These are phyloP conservation scores for Epistrophe eligans DNA, from an alignment of 2,888 invertebrate species.

Conservation along the genomic window DNA sequence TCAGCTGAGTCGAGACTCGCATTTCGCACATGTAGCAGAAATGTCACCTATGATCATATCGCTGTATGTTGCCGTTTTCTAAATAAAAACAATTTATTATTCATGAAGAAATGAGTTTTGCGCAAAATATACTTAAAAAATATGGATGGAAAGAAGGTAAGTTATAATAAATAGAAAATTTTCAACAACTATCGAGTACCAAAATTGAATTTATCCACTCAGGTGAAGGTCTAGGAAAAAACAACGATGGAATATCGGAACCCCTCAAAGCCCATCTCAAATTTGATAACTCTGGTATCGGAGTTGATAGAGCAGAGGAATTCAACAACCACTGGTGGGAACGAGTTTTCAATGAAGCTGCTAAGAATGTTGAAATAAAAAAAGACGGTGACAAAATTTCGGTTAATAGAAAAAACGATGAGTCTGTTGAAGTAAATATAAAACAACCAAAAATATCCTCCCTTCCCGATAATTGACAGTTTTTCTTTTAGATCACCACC, in stretches of 20 bases:
- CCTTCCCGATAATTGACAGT: neutral
- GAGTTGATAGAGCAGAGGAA: slow-evolving; percentile 89
- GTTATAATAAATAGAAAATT: neutral
- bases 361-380: slow-evolving; percentile 87
- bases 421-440: slow-evolving; percentile 80
- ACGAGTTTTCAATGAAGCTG: slow-evolving; percentile 89
- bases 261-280: slow-evolving; percentile 92
- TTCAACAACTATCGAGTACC: neutral
- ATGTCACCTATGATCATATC: neutral
- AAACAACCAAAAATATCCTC: slow-evolving; percentile 53
- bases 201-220: neutral
- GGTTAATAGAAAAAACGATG: slow-evolving; percentile 79
- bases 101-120: slow-evolving; percentile 80
- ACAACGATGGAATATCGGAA: slow-evolving; percentile 90
- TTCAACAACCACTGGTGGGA: slow-evolving; percentile 95
- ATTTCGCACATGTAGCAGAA: slow-evolving; percentile 35
- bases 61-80: neutral
- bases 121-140: slow-evolving; percentile 81
- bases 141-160: slow-evolving; percentile 83
- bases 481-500: slow-evolving; percentile 74
- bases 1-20: neutral
- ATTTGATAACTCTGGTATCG: slow-evolving; percentile 91
- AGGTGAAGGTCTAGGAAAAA: slow-evolving; percentile 89
- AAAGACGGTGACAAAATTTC: slow-evolving; percentile 78
- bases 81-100: slow-evolving; percentile 35